Base-by-base conservation (phyloP, 2,888 invertebrate genomes). In the Notocelia uddmanniana region DNA sequence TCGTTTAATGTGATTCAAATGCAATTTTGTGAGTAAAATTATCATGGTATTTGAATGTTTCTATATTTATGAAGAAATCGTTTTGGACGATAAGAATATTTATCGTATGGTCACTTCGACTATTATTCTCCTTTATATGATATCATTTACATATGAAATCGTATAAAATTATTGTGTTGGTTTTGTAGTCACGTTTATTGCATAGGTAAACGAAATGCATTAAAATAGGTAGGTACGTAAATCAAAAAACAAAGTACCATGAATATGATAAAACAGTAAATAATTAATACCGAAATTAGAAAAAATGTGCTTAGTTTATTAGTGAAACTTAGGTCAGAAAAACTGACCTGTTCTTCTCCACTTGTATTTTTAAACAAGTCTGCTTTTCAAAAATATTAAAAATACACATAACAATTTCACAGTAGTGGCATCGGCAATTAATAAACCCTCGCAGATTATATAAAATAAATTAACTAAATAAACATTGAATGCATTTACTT, bases 41-140 rank as follows among this genome's bases (percentile, higher is more conserved):
- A 64, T 54, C 52, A 64, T 64, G 63, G 52, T 64, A 64, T 64
- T 52, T 64, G 63, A 64, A 64, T 64, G 63, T 64, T 64, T 64
- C 37, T 64, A 52, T 64, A 64, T 64, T 64, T 64, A 64, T 64
- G 63, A 64, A 54, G 63, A 52, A 63, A 64, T 52, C 63, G 34
- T 52, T 64, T 64, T 54, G 34, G 21, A 34, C 52, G 63, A 64
- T 64, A 64, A 63, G 63, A 50, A 62, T 52, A 34, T 34, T 52
- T 64, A 64, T 64, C 21, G 52, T 34, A 52, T 54, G 52, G 9
- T 18, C 37, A 19, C 63, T 64, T 52, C 21, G 52, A 52, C 52
- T 37, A 52, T 64, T 64, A 64, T 64, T 52, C 52, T 64, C 19
- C 34, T 54, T 52, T 52, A 54, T 54, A 52, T 21, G 52, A 21